These are phyloP conservation scores for Lepidotrigona ventralis DNA, from an alignment of 1,140 invertebrate species.

Conservation along the genomic window DNA sequence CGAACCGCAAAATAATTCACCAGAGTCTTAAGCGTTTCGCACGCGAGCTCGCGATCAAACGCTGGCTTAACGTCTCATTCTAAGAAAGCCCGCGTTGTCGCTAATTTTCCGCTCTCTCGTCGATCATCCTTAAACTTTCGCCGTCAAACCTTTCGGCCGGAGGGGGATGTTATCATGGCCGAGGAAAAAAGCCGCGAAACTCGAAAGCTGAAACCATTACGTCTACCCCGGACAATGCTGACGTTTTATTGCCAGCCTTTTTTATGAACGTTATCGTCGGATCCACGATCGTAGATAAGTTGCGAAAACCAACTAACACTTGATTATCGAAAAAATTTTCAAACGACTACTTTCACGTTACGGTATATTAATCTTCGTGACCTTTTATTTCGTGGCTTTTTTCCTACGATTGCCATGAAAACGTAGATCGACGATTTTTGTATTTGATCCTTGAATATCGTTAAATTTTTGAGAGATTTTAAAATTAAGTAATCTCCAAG, in stretches of 20 bases:
- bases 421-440: background rate
- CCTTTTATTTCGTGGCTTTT: background rate
- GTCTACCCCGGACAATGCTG: background rate
- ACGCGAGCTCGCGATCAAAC: slow-evolving; percentile 35
- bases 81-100: slow-evolving; percentile 32
- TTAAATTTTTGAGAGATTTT: too few species aligned
- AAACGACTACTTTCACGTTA: background rate
- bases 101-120: slow-evolving; percentile 45
- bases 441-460: background rate
- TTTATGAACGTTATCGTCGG: background rate
- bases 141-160: background rate
- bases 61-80: slow-evolving; percentile 36
- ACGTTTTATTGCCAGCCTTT: background rate
- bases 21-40: background rate
- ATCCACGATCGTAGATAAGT: background rate
- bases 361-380: background rate
- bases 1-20: slow-evolving; percentile 31
- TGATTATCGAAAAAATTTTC: background rate
- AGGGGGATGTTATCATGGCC: background rate
- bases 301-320: background rate
- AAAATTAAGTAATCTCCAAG: too few species aligned
- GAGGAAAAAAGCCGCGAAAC: slow-evolving; percentile 8
- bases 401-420: background rate
- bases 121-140: slow-evolving; percentile 42
- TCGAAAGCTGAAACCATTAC: slow-evolving; percentile 22